Evolutionary conservation across 1,140 invertebrate genomes (phyloP), one percentile per base, ranked within the genome.

Genomic region (Drosophila murphyi): DNA sequence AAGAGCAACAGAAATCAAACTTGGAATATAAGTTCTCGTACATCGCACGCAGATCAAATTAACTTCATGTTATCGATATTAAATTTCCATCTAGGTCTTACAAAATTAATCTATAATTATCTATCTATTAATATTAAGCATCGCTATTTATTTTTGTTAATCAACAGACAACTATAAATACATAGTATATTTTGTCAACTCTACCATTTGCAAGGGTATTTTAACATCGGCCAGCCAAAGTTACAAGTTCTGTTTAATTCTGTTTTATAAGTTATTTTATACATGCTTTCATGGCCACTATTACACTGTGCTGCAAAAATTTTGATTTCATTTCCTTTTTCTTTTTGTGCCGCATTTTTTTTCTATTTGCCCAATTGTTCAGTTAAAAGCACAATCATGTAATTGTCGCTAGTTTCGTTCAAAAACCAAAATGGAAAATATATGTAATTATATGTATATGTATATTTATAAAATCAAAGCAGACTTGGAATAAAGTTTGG

Each of bases 291-390:
- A 48, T 47, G 60, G 76, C 76, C 65, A 76, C 76, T 45, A 75
- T 71, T 78, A 78, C 76, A 78, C 76, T 76, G 76, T 78, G 76
- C 76, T 78, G 45, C 61, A 57, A 51, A 41, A 32, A 70, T 70
- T 67, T 56, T 74, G 29, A 31, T 59, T 70, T 43, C 3, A 39
- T 51, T 34, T 37, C 39, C 37, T 70, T 43, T 51, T 50, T 12
- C 3, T 35, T 48, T 45, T 20, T 20, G 20, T 20, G 34, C 48
- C 29, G 6, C 2, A 32, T 39, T 65, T 45, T 8, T 65, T 51
- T 10, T 32, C 31, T 52, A 32, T 7, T 29, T 55, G 55, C 57
- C 76, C 72, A 76, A 78, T 78, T 71, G 37, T 63, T 74, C 43
- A 57, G 47, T 52, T 71, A 28, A 60, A 39, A 67, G 76, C 76